phyloP scores from a whole-genome alignment of 2,113 vertebrate species.

The Bolborhynchus lineola region DNA sequence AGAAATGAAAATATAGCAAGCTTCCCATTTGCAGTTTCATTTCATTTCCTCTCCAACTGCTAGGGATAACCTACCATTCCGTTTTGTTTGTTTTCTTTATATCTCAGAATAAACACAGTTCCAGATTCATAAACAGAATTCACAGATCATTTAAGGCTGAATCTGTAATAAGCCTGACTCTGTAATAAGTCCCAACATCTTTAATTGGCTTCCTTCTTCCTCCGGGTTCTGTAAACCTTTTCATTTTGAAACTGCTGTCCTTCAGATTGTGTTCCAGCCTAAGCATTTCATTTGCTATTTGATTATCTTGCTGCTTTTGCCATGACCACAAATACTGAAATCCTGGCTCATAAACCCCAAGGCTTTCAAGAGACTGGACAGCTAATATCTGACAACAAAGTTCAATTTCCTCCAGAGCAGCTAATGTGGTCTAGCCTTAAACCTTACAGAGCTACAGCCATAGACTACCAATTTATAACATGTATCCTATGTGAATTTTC shows the following conservation, averaged over 20 bases:
- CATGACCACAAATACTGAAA: neutral
- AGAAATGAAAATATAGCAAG: neutral
- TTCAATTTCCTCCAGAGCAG: neutral
- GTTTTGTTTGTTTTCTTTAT: slow-evolving; percentile 5
- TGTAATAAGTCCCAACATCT: neutral
- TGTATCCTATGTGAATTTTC: neutral
- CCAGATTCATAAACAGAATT: neutral
- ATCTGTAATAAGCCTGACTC: neutral
- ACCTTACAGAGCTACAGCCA: neutral
- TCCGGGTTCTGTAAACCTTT: neutral
- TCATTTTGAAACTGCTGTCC: neutral
- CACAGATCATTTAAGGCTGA: slow-evolving; percentile 3
- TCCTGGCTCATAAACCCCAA: neutral
- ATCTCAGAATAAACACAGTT: neutral
- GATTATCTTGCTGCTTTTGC: neutral
- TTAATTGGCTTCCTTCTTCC: neutral
- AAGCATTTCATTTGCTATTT: slow-evolving; percentile 4
- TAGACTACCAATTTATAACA: neutral
- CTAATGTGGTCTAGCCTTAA: neutral
- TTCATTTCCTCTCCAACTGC: neutral
- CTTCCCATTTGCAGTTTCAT: neutral
- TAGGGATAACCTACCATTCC: neutral
- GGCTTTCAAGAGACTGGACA: neutral
- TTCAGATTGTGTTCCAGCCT: neutral
- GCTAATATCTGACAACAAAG: neutral